phyloP scores from a whole-genome alignment of 2,113 vertebrate genomes.

The Hydrolagus affinis region DNA sequence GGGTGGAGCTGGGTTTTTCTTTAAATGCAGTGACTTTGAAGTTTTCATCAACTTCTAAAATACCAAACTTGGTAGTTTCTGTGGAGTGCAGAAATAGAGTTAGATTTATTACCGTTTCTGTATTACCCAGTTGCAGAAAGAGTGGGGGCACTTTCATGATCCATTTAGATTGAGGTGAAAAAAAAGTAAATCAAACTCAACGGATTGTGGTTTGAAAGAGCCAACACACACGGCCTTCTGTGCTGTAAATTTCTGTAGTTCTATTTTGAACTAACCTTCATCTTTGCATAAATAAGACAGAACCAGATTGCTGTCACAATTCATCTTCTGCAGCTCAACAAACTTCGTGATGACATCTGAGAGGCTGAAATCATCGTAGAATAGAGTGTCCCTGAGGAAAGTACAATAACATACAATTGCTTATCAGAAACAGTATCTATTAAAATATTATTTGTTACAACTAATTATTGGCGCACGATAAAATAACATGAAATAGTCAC shows the following conservation, averaged over 20 bases:
- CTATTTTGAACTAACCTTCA: conserved; percentile 46
- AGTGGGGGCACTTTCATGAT: background rate
- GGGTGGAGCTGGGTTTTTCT: conserved; percentile 57
- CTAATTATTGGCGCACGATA: too few relatives aligned
- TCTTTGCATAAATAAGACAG: conserved; percentile 61
- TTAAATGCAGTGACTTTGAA: conserved; percentile 50
- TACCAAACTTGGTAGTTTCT: conserved; percentile 66
- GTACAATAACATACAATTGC: background rate
- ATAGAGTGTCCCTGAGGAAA: conserved; percentile 60
- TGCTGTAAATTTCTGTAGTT: too few relatives aligned
- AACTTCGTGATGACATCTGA: conserved; percentile 44
- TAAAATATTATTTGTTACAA: background rate
- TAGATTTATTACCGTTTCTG: background rate
- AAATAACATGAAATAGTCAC: too few relatives aligned
- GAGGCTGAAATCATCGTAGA: conserved; percentile 69
- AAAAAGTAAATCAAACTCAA: too few relatives aligned
- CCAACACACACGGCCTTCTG: too few relatives aligned
- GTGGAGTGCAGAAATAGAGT: conserved; percentile 2
- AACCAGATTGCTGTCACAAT: conserved; percentile 50
- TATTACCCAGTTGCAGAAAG: background rate
- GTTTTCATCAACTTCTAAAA: conserved; percentile 56
- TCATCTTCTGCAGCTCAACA: conserved; percentile 40
- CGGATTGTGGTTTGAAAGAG: too few relatives aligned
- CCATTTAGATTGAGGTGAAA: too few relatives aligned
- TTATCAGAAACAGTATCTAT: background rate